Conservation (phyloP, 2,113 vertebrate species). For the Oceanodroma tethys region DNA sequence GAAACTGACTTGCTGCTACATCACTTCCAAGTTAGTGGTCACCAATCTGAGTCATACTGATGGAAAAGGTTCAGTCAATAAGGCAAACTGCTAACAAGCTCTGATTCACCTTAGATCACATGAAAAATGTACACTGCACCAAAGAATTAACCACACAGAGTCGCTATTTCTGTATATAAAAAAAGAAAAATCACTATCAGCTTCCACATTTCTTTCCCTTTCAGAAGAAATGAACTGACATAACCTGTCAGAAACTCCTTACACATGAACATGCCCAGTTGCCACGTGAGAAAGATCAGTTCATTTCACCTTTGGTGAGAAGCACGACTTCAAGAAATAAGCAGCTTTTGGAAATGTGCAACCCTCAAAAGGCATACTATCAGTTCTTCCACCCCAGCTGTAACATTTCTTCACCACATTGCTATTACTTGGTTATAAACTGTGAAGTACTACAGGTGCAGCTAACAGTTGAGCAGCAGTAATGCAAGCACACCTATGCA, state of each 20-base stretch:
- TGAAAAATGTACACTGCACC: background rate
- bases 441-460: background rate
- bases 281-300: background rate
- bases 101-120: background rate
- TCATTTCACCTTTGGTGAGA: background rate
- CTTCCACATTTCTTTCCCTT: background rate
- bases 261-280: background rate
- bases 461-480: background rate
- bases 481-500: background rate
- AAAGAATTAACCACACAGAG: background rate
- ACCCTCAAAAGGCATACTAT: background rate
- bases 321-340: background rate
- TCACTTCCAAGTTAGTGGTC: background rate
- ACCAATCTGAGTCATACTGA: background rate
- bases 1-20: background rate
- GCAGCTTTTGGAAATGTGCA: background rate
- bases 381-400: background rate
- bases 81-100: background rate
- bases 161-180: background rate
- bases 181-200: background rate
- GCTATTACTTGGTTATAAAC: background rate
- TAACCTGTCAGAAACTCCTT: background rate
- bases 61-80: background rate
- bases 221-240: background rate
- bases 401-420: background rate